phyloP scores from a whole-genome alignment of 2,888 invertebrate species.

The Himalopsyche anomala region DNA sequence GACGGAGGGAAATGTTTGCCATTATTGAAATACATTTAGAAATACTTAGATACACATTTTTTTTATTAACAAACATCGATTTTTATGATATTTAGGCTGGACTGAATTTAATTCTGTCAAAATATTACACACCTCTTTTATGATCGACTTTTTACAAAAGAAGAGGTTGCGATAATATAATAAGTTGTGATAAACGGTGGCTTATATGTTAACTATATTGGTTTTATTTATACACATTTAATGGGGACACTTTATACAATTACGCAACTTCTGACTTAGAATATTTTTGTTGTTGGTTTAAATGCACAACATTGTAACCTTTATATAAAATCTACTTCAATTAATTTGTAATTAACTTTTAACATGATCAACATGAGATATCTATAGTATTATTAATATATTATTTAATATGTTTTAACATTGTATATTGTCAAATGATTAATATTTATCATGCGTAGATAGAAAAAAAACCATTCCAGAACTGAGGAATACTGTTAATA shows the following conservation, averaged over 20 bases:
- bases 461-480: neutral
- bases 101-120: conserved; percentile 39
- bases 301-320: conserved; percentile 33
- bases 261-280: conserved; percentile 38
- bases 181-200: neutral
- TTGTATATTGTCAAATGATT: conserved; percentile 45
- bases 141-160: conserved; percentile 12
- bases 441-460: conserved; percentile 31
- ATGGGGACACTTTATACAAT: conserved; percentile 25
- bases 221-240: conserved; percentile 16
- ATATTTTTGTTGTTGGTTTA: conserved; percentile 38
- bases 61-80: conserved; percentile 28
- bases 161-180: neutral
- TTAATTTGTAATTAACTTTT: conserved; percentile 32
- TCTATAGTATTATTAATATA: conserved; percentile 39
- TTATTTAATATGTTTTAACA: conserved; percentile 44
- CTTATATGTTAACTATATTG: neutral
- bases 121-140: neutral
- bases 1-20: conserved; percentile 14
- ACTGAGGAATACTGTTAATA: neutral
- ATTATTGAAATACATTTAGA: conserved; percentile 18
- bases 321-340: conserved; percentile 45
- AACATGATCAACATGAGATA: conserved; percentile 49
- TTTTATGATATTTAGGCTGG: conserved; percentile 43
- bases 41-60: neutral